Evolutionary conservation across 1,140 invertebrate genomes (phyloP), one percentile per base, ranked within the genome.

Genomic region (Penaeus indicus): DNA sequence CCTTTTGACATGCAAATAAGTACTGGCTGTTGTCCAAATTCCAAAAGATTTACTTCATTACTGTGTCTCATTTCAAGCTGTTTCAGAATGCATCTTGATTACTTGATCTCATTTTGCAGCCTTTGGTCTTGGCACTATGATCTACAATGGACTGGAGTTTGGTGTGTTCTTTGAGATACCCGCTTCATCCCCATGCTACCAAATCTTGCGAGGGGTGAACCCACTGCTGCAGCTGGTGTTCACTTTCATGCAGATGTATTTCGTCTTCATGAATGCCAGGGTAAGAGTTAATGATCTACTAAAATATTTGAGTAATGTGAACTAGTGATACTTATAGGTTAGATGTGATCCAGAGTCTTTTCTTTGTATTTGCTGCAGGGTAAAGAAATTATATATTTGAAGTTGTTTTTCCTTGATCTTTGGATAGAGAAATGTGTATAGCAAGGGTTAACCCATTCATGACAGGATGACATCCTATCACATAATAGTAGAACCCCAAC

Each of bases 211-310:
- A 61, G 97, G 96, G 38, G 95, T 99, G n/a, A 97, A 98, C 93
- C 97, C 97, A 54, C 94, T 98, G 90, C 94, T 99, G 16, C 97
- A 99, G 92, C 97, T 99, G 95, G 95, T 98, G 61, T 99, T 99
- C 94, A 98, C 98, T 21, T 99, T 99, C 92, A 97, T 97, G 95
- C 98, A 99, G 93, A 98, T 99, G 97, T 99, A 99, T 92, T 99
- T 99, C 92, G 98, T 99, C 92, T 99, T 99, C 94, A 98, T 98
- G 95, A 99, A 99, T 94, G 98, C 98, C 81, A 95, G 98, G 94
- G 98, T 99, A 95, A 95, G 1, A 16, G 11, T 54, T 54, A 47
- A 47, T 47, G 47, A 10, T 47, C 7, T 32, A 32, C 32, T 32
- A 25, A 47, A 64, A 72, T 60, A 67, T 25, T 25, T 67, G 11